Evolutionary conservation across 2,888 invertebrate genomes (phyloP), one percentile per base, ranked within the genome.

Genomic region (Drosophila yooni): DNA sequence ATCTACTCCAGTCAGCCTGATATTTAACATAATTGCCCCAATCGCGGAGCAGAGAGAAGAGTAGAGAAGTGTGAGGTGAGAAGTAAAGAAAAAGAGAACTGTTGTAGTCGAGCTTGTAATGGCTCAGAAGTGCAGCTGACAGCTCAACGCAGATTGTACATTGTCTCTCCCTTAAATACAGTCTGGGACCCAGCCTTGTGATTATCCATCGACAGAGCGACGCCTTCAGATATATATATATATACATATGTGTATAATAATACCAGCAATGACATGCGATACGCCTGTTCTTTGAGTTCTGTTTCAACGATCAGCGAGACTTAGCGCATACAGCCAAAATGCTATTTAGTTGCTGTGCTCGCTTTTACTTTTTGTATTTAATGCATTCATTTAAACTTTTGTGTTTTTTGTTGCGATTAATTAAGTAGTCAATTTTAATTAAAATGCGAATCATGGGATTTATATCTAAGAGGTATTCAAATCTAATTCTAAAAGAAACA

Each of bases 1-100:
- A 53, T 63, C 67, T 38, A 53, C 51, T 34, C 34, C 69, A 40
- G 36, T 66, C 40, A 60, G 79, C 76, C 79, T 83, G 88, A 83
- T 88, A 88, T 88, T 86, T 85, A 85, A 73, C 70, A 79, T 86
- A 86, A 85, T 85, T 87, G 82, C 80, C 71, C 57, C 59, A 50
- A 46, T 64, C 13, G 70, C 52, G 59, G 36, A 53, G 51, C 59
- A 27, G 29, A 46, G 11, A 46, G 58, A 18, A 54, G 34, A 10
- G 25, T 18, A 57, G 46, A 48, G 40, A 29, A n/a, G 56, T 40
- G 13, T 27, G 18, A 15, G 15, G 34, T 27, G 36, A 34, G 34
- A 54, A 18, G 11, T 15, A n/a, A 25, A 18, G n/a, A 27, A 34
- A 43, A 4, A 36, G 13, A 65, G 62, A 63, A 58, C 56, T 64